A percentile compares a stretch with the other conserved stretches of the same genome.
Evolutionary conservation across 2,113 vertebrate genomes (phyloP).

Genomic region (Ovibos moschatus): DNA sequence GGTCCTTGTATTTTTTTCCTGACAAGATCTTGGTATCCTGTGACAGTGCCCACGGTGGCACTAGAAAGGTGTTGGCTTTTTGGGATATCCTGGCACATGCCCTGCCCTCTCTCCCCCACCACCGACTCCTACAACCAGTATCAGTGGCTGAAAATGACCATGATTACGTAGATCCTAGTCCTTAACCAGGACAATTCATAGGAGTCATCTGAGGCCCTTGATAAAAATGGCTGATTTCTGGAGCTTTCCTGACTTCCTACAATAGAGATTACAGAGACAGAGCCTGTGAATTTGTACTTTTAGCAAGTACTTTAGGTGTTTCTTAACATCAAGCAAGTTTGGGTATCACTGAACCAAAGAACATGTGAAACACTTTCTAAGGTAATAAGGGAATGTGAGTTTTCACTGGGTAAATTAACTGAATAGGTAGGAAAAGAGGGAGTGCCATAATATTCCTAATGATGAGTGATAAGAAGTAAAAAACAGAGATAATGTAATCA

Average conservation of each 20-base stretch:
- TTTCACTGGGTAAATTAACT: background rate
- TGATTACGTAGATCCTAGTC: background rate
- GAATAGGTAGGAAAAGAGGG: background rate
- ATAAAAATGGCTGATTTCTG: background rate
- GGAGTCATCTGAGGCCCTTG: background rate
- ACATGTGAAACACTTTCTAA: background rate
- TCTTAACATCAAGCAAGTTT: background rate
- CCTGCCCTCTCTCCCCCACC: background rate
- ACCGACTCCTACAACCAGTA: background rate
- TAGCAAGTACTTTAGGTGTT: background rate
- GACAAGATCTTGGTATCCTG: background rate
- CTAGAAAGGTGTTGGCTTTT: background rate
- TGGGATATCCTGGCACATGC: background rate
- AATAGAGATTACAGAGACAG: background rate
- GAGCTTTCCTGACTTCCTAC: background rate
- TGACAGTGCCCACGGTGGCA: background rate
- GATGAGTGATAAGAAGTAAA: background rate
- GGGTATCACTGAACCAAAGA: background rate
- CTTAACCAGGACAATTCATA: background rate
- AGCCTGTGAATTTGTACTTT: background rate
- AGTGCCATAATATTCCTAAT: background rate
- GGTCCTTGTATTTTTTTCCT: background rate
- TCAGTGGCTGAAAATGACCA: background rate
- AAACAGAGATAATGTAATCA: background rate
- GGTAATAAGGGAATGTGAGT: background rate